Evolutionary conservation across 2,113 vertebrate species (phyloP).

Genomic region (Cyrtonyx montezumae): DNA sequence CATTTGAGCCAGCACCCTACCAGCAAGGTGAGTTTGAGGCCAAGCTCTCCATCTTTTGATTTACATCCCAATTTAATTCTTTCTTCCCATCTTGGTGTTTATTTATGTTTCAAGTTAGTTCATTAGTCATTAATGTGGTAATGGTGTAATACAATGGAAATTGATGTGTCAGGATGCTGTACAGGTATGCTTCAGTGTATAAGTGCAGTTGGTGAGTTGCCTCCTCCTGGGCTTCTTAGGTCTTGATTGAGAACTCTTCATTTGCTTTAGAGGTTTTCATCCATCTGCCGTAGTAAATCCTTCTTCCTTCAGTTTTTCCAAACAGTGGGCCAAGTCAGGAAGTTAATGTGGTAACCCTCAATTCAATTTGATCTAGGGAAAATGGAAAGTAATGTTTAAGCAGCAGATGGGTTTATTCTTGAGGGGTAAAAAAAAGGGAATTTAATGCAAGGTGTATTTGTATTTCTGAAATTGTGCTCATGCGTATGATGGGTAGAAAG

Average conservation of each 20-base stretch:
- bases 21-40: slow-evolving; percentile 79
- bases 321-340: background rate
- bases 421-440: background rate
- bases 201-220: background rate
- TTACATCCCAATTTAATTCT: background rate
- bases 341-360: background rate
- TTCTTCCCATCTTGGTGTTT: background rate
- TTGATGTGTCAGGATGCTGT: background rate
- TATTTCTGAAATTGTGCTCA: background rate
- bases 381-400: background rate
- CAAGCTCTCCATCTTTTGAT: background rate
- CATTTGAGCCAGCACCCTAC: slow-evolving; percentile 90
- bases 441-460: background rate
- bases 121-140: background rate
- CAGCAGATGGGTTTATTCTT: background rate
- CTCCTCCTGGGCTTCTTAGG: background rate
- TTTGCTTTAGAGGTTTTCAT: background rate
- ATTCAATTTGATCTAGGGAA: background rate
- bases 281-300: background rate
- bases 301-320: background rate
- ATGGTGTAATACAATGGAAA: background rate
- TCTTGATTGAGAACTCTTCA: background rate
- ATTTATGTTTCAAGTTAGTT: background rate
- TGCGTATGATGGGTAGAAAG: background rate
- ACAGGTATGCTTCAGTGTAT: background rate